These are phyloP conservation scores for Spondyliosoma cantharus DNA, from an alignment of 2,797 vertebrate genomes.

Conservation along the genomic window DNA sequence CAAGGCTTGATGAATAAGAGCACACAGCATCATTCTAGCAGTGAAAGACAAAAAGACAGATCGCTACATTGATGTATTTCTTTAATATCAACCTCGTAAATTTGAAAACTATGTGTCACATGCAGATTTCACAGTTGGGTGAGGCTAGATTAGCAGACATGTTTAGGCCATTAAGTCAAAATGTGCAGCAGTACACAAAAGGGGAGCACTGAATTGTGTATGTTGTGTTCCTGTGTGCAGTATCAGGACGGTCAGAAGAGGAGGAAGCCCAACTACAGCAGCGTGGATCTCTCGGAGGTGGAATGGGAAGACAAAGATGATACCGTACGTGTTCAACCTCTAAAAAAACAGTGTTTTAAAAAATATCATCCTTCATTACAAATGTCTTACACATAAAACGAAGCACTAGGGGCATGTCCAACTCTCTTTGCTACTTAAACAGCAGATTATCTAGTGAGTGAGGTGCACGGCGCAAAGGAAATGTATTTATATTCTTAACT, in stretches of 20 bases:
- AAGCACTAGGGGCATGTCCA: not conserved
- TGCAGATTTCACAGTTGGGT: constrained; percentile 34
- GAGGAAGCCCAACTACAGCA: constrained; percentile 97
- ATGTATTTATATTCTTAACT: too few relatives aligned
- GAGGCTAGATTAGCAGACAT: constrained; percentile 43
- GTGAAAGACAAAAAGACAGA: constrained; percentile 42
- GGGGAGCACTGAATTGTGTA: constrained; percentile 38
- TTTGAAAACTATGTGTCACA: constrained; percentile 22
- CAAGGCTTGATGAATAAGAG: constrained; percentile 50
- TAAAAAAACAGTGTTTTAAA: not conserved
- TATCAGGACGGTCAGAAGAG: constrained; percentile 95
- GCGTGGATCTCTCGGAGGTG: constrained; percentile 97
- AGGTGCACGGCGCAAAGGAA: too few relatives aligned
- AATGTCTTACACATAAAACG: not conserved
- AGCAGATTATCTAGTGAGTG: too few relatives aligned
- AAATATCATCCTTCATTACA: not conserved
- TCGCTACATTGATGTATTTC: constrained; percentile 12
- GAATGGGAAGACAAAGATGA: constrained; percentile 99
- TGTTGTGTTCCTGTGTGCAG: constrained; percentile 80
- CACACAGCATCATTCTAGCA: constrained; percentile 29
- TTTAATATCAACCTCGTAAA: constrained; percentile 15
- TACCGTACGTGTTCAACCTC: constrained; percentile 84
- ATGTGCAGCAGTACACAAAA: constrained; percentile 17
- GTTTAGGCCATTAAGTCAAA: constrained; percentile 25
- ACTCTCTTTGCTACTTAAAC: too few relatives aligned